Base-by-base conservation (phyloP, 1,140 invertebrate species). In the Scylla paramamosain region DNA sequence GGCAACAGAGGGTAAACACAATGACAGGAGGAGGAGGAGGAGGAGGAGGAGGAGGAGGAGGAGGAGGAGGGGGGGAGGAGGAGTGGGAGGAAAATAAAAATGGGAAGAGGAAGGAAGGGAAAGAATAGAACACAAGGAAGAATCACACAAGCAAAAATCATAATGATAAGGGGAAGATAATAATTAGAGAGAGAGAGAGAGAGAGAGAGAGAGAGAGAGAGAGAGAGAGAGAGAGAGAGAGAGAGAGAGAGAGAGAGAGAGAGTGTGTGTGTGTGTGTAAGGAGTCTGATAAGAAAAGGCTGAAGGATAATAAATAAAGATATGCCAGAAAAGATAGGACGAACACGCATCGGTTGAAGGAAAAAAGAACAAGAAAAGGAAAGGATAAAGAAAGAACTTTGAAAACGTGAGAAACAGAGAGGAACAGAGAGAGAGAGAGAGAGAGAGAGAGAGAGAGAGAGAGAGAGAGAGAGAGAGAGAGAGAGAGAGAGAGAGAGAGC, bases 401-500 rank as follows among this genome's bases (percentile, higher is more conserved):
- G 39, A 39, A 39, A 39, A 39, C 3, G 31, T 8, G 12, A 87
- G 29, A 87, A 1, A 31, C 12, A 31, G 86, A 88, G 86, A 88
- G 86, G 32, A 29, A 88, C 29, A 88, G 86, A 88, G 86, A 88
- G 86, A 59, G 52, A 59, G 52, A 59, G 52, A 59, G 52, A 59
- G 52, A 59, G 52, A 59, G 52, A 31, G 12, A 87, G 29, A 87
- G n/a, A 31, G 39, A 31, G 86, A 88, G 86, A 88, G 86, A 88
- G 86, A 88, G 86, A 88, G 86, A 88, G 86, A 88, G 86, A 59
- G 52, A 59, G 52, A 59, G 52, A 59, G 52, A 59, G 52, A 59
- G 52, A 59, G 52, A 59, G 52, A 59, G 52, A 59, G 52, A 59
- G 52, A 59, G 52, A 59, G 52, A 59, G 52, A 59, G 52, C 12